Evolutionary conservation across 2,888 invertebrate species (phyloP), one percentile per base, ranked within the genome.

Genomic region (Drosophila formosana): DNA sequence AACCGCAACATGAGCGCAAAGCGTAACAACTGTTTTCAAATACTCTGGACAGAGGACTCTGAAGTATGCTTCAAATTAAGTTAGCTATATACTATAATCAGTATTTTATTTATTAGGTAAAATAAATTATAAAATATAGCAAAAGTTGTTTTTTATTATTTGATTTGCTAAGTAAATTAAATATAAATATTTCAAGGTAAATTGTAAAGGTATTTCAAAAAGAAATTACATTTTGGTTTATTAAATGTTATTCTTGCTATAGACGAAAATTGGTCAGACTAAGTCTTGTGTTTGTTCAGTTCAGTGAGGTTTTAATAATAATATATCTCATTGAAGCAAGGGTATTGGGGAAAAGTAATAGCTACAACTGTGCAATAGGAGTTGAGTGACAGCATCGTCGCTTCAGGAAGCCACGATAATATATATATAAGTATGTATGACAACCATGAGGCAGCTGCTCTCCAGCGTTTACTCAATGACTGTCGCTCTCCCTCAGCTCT

Each of bases 331-430:
- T n/a, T n/a, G n/a, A n/a, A n/a, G n/a, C n/a, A n/a, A n/a, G 39
- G 39, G 41, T 49, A 63, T 53, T 18, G 18, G 18, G 18, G 2
- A n/a, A 18, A 41, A 30, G 5, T 39, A 5, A 66, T 4, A 47
- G 11, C 18, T 8, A 26, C 23, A 51, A 32, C n/a, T 41, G 46
- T 7, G 13, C 43, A 49, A 45, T 52, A 39, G 28, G 2, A 45
- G 49, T 45, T 63, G 58, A 58, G 49, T 56, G 55, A 51, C 63
- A 47, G 34, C 28, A 26, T 39, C 34, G 32, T 34, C 56, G 58
- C 57, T 45, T 39, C 50, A 61, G 70, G 49, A 68, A 58, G 26
- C 50, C 51, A 51, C 57, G 39, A 66, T 45, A 58, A 47, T 43
- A 64, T 70, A 56, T 47, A 43, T 43, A 30, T 18, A 18, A 1